phyloP scores from a whole-genome alignment of 2,888 invertebrate genomes.

The Ophion ellenae region DNA sequence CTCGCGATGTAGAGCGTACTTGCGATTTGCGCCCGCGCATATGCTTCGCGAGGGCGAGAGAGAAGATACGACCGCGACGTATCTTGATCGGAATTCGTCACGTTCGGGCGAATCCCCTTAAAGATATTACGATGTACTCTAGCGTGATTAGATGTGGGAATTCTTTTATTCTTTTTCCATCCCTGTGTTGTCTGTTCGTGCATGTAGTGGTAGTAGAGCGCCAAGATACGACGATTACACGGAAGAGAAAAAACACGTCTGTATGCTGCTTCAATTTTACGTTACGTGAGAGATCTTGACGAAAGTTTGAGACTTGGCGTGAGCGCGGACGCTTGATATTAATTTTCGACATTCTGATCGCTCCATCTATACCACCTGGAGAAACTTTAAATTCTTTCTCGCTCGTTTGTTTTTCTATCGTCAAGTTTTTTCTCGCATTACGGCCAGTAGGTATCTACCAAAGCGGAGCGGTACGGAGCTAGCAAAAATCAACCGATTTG shows the following conservation, averaged over 20 bases:
- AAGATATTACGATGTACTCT: neutral
- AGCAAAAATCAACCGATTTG: no score
- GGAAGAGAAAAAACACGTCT: constrained; percentile 2
- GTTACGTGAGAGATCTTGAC: constrained; percentile 16
- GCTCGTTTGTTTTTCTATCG: constrained; percentile 19
- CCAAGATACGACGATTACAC: neutral
- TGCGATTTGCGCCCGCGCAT: neutral
- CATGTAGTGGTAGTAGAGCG: neutral
- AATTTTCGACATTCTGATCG: constrained; percentile 34
- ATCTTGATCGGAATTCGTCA: constrained; percentile 35
- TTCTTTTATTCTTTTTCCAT: constrained; percentile 18
- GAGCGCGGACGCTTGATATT: constrained; percentile 28
- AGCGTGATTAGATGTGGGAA: constrained; percentile 52
- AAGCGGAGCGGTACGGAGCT: no score
- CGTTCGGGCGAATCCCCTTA: neutral
- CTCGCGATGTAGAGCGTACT: neutral
- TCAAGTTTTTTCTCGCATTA: constrained; percentile 13
- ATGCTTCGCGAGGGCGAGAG: neutral
- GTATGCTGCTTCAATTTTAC: constrained; percentile 6
- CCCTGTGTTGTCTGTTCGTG: neutral
- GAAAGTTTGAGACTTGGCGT: constrained; percentile 29
- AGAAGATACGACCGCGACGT: neutral
- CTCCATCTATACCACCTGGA: neutral
- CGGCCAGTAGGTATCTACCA: no score
- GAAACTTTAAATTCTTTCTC: constrained; percentile 48